Conservation (phyloP, 1,140 invertebrate genomes). For the Danaus plexippus region DNA sequence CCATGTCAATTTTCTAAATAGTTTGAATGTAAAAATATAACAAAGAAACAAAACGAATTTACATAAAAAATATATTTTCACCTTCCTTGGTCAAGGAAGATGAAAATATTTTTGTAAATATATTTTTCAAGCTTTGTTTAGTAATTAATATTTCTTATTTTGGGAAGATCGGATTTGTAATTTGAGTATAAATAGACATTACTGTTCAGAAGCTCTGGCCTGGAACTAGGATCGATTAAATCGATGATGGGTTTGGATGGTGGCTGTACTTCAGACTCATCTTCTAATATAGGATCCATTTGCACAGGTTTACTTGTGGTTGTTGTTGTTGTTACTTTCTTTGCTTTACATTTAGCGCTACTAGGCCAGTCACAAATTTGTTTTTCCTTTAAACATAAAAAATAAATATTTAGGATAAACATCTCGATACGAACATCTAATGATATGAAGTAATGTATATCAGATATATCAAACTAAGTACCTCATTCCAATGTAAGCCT, state of each 20-base stretch:
- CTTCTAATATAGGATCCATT: slow-evolving; percentile 10
- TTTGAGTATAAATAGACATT: slow-evolving; percentile 3
- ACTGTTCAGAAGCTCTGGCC: slow-evolving; percentile 32
- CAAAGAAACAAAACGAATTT: too few relatives aligned
- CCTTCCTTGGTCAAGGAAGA: too few relatives aligned
- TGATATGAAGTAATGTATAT: not conserved
- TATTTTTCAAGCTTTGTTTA: too few relatives aligned
- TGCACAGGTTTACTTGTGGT: slow-evolving; percentile 20
- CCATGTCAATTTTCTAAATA: too few relatives aligned
- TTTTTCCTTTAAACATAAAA: slow-evolving; percentile 42
- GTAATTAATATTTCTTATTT: too few relatives aligned
- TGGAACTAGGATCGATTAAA: slow-evolving; percentile 24
- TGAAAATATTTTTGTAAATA: too few relatives aligned
- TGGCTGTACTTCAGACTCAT: slow-evolving; percentile 18
- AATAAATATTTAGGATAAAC: too few relatives aligned
- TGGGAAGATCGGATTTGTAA: too few relatives aligned
- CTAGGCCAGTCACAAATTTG: slow-evolving; percentile 86
- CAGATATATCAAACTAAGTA: slow-evolving; percentile 33
- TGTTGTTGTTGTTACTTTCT: slow-evolving; percentile 29
- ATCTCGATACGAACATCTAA: too few relatives aligned
- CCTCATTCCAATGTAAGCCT: slow-evolving; percentile 84
- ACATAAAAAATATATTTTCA: too few relatives aligned
- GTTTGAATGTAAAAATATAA: too few relatives aligned
- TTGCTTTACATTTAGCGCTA: slow-evolving; percentile 76
- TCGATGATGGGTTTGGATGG: slow-evolving; percentile 25